Conservation (phyloP, 2,888 invertebrate species). For the Drosophila borborema region DNA sequence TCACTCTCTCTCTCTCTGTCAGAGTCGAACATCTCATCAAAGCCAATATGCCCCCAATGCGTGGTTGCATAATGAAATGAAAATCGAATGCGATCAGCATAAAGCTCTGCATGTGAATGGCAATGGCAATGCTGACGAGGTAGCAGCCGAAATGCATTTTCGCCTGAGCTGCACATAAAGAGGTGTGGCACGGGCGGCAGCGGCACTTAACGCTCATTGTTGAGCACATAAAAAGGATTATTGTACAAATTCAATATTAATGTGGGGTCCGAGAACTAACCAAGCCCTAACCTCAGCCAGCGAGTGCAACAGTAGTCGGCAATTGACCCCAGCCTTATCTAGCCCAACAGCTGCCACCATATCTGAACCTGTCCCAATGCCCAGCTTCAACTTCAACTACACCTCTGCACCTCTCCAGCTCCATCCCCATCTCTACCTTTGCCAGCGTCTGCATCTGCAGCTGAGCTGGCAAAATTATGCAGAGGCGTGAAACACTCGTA, state of each 20-base stretch:
- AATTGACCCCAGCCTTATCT: constrained; percentile 16
- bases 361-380: not conserved
- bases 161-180: constrained; percentile 62
- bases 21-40: not conserved
- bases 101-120: constrained; percentile 46
- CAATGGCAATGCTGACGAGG: constrained; percentile 29
- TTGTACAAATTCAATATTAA: constrained; percentile 80
- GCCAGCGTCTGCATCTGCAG: constrained; percentile 1
- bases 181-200: constrained; percentile 51
- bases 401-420: not conserved
- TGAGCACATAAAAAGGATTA: constrained; percentile 76
- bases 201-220: constrained; percentile 73
- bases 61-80: constrained; percentile 18
- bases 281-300: constrained; percentile 24
- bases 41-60: not conserved
- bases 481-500: constrained; percentile 72
- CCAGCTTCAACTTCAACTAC: not conserved
- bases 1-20: not conserved
- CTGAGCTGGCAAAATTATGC: constrained; percentile 74
- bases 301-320: constrained; percentile 12
- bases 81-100: constrained; percentile 63
- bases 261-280: constrained; percentile 45
- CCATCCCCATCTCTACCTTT: not conserved
- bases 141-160: constrained; percentile 63
- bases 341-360: not conserved